Percentiles rank a stretch among this genome's conserved stretches.
These are phyloP conservation scores for Agrotis puta DNA, from an alignment of 2,888 invertebrate genomes.

Conservation along the genomic window DNA sequence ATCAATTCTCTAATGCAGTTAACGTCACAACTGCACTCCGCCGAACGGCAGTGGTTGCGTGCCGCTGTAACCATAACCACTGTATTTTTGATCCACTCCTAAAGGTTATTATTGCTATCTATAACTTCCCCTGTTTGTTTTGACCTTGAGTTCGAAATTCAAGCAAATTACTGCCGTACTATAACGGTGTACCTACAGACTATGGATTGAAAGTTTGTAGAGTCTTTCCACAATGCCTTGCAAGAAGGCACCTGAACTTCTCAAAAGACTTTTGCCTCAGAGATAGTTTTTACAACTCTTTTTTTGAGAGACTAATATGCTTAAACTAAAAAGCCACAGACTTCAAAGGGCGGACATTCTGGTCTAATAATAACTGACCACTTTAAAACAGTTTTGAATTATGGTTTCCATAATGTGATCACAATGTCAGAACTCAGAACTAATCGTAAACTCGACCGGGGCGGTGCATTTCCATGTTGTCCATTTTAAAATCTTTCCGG, in stretches of 20 bases:
- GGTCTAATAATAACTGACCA: slow-evolving; percentile 51
- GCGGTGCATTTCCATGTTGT: slow-evolving; percentile 70
- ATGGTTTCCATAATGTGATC: slow-evolving; percentile 59
- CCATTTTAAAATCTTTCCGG: slow-evolving; percentile 75
- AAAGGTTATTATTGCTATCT: slow-evolving; percentile 38
- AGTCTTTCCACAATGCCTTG: slow-evolving; percentile 13
- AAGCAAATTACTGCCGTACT: slow-evolving; percentile 27
- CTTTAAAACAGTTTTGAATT: slow-evolving; percentile 54
- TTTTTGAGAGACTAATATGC: slow-evolving; percentile 5
- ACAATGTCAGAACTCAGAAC: slow-evolving; percentile 55
- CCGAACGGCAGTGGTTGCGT: slow-evolving; percentile 39
- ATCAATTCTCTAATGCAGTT: slow-evolving; percentile 81
- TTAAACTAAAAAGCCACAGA: slow-evolving; percentile 25
- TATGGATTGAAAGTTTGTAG: slow-evolving; percentile 24
- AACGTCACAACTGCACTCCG: slow-evolving; percentile 75
- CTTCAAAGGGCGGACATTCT: slow-evolving; percentile 45
- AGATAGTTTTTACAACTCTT: background rate
- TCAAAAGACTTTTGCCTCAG: slow-evolving; percentile 15
- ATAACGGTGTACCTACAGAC: slow-evolving; percentile 22
- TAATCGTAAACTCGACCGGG: slow-evolving; percentile 62
- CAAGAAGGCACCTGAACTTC: slow-evolving; percentile 16
- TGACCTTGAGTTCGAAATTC: slow-evolving; percentile 14
- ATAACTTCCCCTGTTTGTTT: slow-evolving; percentile 39
- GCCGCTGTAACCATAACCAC: slow-evolving; percentile 48
- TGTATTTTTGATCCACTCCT: slow-evolving; percentile 36